Percentiles rank a stretch among this genome's conserved stretches.
phyloP scores from a whole-genome alignment of 1,140 invertebrate genomes.

The Melitaea cinxia region DNA sequence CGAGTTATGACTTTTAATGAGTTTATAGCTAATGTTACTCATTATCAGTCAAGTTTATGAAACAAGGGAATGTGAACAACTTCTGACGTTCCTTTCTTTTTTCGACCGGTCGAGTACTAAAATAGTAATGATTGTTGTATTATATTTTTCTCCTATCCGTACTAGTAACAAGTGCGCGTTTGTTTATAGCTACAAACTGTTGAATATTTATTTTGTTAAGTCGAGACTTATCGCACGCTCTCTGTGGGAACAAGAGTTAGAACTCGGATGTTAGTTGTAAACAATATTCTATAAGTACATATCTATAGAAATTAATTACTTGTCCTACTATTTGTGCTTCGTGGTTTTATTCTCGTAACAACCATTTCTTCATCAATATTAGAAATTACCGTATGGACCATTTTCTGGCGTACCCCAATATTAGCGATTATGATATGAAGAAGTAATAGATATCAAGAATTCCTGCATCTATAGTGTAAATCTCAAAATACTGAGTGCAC shows the following conservation, averaged over 20 bases:
- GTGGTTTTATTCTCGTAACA: too few species aligned
- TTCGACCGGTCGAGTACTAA: too few species aligned
- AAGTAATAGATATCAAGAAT: too few species aligned
- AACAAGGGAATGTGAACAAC: too few species aligned
- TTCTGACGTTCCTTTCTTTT: too few species aligned
- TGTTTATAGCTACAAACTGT: slow-evolving; percentile 69
- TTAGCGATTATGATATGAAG: too few species aligned
- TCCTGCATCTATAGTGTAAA: too few species aligned
- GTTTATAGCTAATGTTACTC: background rate
- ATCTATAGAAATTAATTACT: slow-evolving; percentile 40
- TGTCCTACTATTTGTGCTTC: too few species aligned
- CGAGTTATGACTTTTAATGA: background rate
- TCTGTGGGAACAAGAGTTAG: slow-evolving; percentile 65
- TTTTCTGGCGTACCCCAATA: too few species aligned
- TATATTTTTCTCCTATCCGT: slow-evolving; percentile 15
- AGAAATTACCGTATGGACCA: too few species aligned
- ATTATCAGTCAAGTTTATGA: background rate
- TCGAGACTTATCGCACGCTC: slow-evolving; percentile 70
- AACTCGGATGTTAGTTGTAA: slow-evolving; percentile 62
- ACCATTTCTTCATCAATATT: too few species aligned
- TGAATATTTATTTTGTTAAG: slow-evolving; percentile 79
- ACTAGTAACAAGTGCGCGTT: slow-evolving; percentile 54
- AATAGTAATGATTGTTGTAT: background rate
- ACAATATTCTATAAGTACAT: slow-evolving; percentile 57
- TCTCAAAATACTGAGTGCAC: too few species aligned